These are phyloP conservation scores for Halcyon chelicuti DNA, from an alignment of 2,797 vertebrate genomes.

Conservation along the genomic window DNA sequence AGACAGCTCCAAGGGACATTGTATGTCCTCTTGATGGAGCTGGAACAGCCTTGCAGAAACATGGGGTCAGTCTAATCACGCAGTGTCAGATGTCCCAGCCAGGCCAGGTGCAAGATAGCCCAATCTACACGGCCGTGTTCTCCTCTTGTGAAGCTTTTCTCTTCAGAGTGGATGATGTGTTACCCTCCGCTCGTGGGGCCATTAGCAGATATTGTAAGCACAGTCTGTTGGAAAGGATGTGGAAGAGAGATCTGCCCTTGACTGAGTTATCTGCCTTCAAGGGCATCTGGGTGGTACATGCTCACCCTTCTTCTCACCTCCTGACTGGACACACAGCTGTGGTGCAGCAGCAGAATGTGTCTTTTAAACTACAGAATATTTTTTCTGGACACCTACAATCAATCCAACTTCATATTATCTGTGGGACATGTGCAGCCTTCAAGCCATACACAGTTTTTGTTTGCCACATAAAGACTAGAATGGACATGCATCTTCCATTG, in stretches of 20 bases:
- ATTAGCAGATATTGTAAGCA: not conserved
- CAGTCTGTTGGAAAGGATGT: not conserved
- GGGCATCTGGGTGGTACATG: rapidly evolving
- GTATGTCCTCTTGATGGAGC: not conserved
- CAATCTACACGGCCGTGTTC: not conserved
- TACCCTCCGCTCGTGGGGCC: not conserved
- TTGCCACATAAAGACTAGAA: not conserved
- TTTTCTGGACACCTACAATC: not conserved
- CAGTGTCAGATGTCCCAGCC: not conserved
- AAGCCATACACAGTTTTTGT: not conserved
- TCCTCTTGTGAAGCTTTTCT: not conserved
- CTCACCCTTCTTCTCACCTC: not conserved
- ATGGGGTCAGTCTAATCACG: not conserved
- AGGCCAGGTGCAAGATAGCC: not conserved
- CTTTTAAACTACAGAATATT: not conserved
- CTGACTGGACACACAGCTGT: not conserved
- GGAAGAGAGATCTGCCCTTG: not conserved
- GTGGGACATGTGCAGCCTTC: not conserved
- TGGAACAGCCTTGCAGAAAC: not conserved
- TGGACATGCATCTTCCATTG: not conserved
- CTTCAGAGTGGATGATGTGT: not conserved
- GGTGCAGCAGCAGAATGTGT: not conserved
- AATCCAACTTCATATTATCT: not conserved
- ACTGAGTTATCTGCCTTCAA: not conserved
- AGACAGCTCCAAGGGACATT: not conserved